phyloP scores from a whole-genome alignment of 2,888 invertebrate genomes.

The Eupelmus urozonus region DNA sequence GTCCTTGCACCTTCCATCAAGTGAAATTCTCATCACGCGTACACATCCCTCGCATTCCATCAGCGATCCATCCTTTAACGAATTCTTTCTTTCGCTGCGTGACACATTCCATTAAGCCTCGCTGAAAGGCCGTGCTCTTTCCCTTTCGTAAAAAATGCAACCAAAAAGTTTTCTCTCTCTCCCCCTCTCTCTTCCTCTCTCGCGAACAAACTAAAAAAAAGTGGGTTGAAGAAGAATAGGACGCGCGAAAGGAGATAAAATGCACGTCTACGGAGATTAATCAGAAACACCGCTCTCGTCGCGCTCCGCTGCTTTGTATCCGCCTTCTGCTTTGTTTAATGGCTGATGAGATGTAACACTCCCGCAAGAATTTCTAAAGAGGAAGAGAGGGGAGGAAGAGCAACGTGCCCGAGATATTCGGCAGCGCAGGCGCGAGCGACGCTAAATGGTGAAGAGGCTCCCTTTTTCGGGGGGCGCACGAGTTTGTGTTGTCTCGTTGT shows the following conservation, averaged over 20 bases:
- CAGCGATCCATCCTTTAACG: conserved; percentile 9
- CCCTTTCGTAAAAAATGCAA: conserved; percentile 8
- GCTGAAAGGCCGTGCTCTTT: not conserved
- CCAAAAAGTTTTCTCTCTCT: not conserved
- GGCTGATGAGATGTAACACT: conserved; percentile 74
- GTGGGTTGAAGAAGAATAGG: conserved; percentile 30
- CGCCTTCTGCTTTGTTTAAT: conserved; percentile 73
- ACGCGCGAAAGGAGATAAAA: conserved; percentile 39
- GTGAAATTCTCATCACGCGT: no score
- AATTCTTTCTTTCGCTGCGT: not conserved
- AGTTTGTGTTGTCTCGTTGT: not conserved
- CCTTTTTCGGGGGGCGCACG: not conserved
- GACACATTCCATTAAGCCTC: conserved; percentile 11
- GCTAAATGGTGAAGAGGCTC: not conserved
- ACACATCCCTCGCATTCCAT: not conserved
- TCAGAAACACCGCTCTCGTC: conserved; percentile 70
- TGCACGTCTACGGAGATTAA: conserved; percentile 67
- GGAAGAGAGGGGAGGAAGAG: no score
- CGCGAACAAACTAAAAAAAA: conserved; percentile 31
- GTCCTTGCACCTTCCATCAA: no score
- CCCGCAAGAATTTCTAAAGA: not conserved
- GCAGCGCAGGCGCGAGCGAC: not conserved
- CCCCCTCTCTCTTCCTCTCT: conserved; percentile 19
- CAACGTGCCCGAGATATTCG: conserved; percentile 22
- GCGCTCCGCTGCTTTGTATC: conserved; percentile 67